A percentile compares a stretch with the other conserved stretches of the same genome.
Evolutionary conservation across 37 sponge, comb jelly and placozoan genomes (phyloP).

Genomic region (Cliona cf. orientalis): DNA sequence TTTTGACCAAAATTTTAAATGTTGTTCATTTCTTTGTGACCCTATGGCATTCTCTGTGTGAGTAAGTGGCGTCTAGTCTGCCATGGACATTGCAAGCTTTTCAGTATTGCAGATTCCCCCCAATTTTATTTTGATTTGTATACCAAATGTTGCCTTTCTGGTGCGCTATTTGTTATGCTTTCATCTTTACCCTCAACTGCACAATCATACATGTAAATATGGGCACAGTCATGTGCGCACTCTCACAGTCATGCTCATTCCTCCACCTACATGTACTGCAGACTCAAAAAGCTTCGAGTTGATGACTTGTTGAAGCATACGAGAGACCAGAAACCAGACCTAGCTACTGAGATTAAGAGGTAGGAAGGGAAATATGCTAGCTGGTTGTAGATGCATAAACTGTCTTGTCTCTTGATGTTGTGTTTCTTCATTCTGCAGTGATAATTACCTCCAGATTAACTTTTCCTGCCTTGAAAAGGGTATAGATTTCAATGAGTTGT

Average conservation of each 20-base stretch:
- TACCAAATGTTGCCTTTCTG: not conserved
- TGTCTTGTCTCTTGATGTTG: not conserved
- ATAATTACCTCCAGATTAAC: conserved; percentile 43
- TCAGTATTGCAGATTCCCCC: no score
- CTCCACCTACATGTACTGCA: not conserved
- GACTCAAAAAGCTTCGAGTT: conserved; percentile 23
- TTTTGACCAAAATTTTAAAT: no score
- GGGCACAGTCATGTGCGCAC: not conserved
- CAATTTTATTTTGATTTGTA: no score
- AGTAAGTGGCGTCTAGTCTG: no score
- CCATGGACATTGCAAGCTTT: no score
- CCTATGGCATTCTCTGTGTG: no score
- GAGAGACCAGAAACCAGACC: conserved; percentile 16
- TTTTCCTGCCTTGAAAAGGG: conserved; percentile 31
- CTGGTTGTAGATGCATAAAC: not conserved
- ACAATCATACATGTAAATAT: not conserved
- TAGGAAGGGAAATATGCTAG: not conserved
- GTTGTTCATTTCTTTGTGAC: no score
- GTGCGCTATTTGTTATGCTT: not conserved
- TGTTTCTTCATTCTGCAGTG: conserved; percentile 17
- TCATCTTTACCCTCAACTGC: not conserved
- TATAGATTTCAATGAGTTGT: conserved; percentile 20
- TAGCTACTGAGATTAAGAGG: conserved; percentile 61
- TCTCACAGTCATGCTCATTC: not conserved
- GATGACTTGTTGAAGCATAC: conserved; percentile 32